Evolutionary conservation across 2,113 vertebrate species (phyloP).

Genomic region (Ellobius talpinus): DNA sequence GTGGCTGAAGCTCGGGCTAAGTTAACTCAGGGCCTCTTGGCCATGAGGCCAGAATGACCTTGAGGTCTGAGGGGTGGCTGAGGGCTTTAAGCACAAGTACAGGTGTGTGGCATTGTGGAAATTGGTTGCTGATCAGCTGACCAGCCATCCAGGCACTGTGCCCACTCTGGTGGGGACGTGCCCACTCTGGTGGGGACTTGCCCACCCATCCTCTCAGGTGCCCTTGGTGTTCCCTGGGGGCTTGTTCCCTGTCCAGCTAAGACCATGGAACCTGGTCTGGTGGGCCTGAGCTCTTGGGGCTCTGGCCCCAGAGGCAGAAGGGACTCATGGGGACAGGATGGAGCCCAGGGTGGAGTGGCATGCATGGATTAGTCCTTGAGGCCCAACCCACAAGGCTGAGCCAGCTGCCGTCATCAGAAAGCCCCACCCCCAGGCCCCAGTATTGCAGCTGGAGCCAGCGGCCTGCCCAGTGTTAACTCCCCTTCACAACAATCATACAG

Average conservation of each 20-base stretch:
- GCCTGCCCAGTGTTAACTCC: accelerated
- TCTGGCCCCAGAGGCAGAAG: background rate
- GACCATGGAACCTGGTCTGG: background rate
- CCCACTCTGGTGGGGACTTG: too few relatives aligned
- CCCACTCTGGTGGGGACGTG: background rate
- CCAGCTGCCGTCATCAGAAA: background rate
- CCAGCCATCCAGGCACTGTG: background rate
- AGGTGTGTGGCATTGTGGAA: background rate
- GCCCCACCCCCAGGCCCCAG: accelerated
- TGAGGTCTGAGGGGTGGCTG: background rate
- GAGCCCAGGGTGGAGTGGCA: accelerated
- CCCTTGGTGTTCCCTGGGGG: background rate
- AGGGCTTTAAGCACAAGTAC: background rate
- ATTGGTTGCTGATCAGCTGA: background rate
- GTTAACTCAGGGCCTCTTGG: background rate
- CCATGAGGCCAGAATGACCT: accelerated
- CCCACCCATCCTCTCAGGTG: background rate
- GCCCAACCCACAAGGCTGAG: background rate
- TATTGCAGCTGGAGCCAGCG: accelerated
- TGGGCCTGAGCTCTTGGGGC: background rate
- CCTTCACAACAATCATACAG: accelerated
- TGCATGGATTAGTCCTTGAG: background rate
- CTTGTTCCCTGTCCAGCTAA: background rate
- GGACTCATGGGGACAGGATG: background rate
- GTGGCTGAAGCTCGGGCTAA: background rate